These are phyloP conservation scores for Synergus gifuensis DNA, from an alignment of 2,888 invertebrate genomes.

Conservation along the genomic window DNA sequence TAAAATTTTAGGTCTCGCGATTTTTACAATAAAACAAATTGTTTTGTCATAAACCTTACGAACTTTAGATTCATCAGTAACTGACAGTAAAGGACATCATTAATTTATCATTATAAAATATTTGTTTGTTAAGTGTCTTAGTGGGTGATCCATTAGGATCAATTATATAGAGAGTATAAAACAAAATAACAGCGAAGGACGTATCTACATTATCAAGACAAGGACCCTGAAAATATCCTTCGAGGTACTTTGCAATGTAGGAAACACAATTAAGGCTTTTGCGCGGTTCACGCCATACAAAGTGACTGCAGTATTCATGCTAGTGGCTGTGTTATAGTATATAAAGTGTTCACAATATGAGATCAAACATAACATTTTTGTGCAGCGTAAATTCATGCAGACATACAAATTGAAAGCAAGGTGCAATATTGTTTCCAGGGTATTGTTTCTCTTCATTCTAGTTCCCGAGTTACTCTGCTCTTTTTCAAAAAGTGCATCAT, in stretches of 20 bases:
- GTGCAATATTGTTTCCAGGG: background rate
- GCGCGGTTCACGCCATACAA: constrained; percentile 31
- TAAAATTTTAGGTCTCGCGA: too few species aligned
- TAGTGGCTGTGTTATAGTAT: constrained; percentile 1
- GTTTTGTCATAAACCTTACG: too few species aligned
- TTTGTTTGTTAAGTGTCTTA: background rate
- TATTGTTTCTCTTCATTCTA: background rate
- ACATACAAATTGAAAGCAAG: background rate
- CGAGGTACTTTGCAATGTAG: background rate
- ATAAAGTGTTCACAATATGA: background rate
- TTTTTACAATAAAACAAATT: too few species aligned
- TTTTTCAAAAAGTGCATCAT: background rate
- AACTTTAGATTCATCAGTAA: too few species aligned
- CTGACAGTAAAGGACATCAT: too few species aligned
- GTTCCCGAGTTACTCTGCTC: background rate
- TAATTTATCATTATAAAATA: background rate
- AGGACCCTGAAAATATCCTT: constrained; percentile 2
- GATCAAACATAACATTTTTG: constrained; percentile 6
- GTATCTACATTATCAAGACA: background rate
- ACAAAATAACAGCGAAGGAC: background rate
- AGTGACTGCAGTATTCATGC: constrained; percentile 28
- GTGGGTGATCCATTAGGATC: background rate
- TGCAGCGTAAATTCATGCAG: constrained; percentile 24
- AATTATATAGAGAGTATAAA: background rate
- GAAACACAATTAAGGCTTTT: constrained; percentile 27